Percentiles rank a stretch among this genome's conserved stretches.
phyloP scores from a whole-genome alignment of 2,888 invertebrate species.

The Agrotis ipsilon region DNA sequence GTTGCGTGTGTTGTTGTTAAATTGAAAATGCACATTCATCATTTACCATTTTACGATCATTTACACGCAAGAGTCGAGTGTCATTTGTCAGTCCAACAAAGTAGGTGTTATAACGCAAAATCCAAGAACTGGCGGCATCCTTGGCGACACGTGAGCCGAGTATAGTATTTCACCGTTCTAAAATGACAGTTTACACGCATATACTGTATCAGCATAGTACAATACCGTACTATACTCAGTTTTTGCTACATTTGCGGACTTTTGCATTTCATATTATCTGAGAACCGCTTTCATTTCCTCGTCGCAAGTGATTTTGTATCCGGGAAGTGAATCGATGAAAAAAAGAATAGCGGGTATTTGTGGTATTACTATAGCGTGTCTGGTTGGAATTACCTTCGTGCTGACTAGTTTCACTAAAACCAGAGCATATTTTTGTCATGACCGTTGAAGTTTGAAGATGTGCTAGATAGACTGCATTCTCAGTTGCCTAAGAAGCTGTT shows the following conservation, averaged over 20 bases:
- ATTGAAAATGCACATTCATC: slow-evolving; percentile 59
- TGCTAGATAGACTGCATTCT: slow-evolving; percentile 23
- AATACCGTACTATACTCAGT: slow-evolving; percentile 12
- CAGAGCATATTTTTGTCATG: slow-evolving; percentile 27
- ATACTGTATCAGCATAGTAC: slow-evolving; percentile 14
- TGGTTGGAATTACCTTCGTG: slow-evolving; percentile 26
- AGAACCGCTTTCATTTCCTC: slow-evolving; percentile 71
- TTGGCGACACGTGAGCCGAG: slow-evolving; percentile 41
- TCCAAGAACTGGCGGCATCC: slow-evolving; percentile 48
- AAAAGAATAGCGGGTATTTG: slow-evolving; percentile 62
- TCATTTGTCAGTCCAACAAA: slow-evolving; percentile 52
- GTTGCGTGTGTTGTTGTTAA: slow-evolving; percentile 34
- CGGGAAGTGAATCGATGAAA: slow-evolving; percentile 66
- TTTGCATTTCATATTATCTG: slow-evolving; percentile 43
- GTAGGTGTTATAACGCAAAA: slow-evolving; percentile 42
- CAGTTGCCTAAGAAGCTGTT: slow-evolving; percentile 3
- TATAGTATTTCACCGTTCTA: slow-evolving; percentile 56
- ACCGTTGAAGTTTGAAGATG: slow-evolving; percentile 37
- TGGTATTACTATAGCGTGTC: slow-evolving; percentile 48
- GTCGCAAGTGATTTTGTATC: slow-evolving; percentile 66
- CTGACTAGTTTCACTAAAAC: slow-evolving; percentile 45
- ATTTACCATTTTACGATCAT: slow-evolving; percentile 26
- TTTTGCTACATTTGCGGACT: slow-evolving; percentile 33
- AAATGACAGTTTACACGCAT: slow-evolving; percentile 44
- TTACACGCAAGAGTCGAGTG: slow-evolving; percentile 39